Conservation (phyloP, 1,140 invertebrate species). For the Doryteuthis pealeii region DNA sequence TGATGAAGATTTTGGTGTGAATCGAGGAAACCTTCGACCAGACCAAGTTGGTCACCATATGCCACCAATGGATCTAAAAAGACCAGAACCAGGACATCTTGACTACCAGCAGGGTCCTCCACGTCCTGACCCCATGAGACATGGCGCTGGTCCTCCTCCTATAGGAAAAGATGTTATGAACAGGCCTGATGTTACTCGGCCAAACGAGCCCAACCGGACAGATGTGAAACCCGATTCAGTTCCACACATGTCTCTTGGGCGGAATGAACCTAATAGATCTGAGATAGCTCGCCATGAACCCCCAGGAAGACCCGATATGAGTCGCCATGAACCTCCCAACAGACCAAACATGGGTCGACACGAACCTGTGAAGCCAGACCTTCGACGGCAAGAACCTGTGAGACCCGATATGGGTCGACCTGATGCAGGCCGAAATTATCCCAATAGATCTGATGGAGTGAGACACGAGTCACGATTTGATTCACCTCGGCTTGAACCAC, state of each 20-base stretch:
- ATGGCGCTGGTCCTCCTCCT: not conserved
- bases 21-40: not conserved
- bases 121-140: not conserved
- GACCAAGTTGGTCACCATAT: not conserved
- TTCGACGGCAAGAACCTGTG: not conserved
- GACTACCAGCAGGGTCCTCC: not conserved
- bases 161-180: not conserved
- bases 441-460: not conserved
- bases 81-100: not conserved
- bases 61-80: not conserved
- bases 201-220: not conserved
- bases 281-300: not conserved
- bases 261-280: not conserved
- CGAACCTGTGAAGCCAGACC: not conserved
- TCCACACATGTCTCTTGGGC: not conserved
- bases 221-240: not conserved
- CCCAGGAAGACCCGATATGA: not conserved
- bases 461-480: conserved; percentile 2
- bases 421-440: not conserved
- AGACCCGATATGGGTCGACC: conserved; percentile 2
- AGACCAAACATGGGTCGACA: not conserved
- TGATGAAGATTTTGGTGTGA: not conserved
- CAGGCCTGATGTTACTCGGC: not conserved
- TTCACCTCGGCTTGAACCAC: not conserved
- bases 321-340: not conserved